phyloP scores from a whole-genome alignment of 1,140 invertebrate species.

The Drosophila arizonae region DNA sequence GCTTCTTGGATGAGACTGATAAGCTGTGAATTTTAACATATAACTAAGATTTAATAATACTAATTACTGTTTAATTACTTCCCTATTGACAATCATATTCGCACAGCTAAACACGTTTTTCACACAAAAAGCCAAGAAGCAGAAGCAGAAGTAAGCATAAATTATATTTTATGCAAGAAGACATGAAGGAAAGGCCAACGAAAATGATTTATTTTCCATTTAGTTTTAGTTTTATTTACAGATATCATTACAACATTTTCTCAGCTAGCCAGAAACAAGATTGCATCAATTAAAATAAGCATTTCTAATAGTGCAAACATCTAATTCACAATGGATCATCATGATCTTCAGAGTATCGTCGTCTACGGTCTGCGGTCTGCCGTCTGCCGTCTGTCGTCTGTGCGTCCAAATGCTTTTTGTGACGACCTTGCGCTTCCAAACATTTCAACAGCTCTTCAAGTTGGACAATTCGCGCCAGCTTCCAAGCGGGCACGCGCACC shows the following conservation, averaged over 20 bases:
- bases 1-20: no score
- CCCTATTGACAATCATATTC: slow-evolving; percentile 9
- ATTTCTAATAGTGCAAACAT: slow-evolving; percentile 25
- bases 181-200: not conserved
- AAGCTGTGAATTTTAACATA: not conserved
- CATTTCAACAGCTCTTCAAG: slow-evolving; percentile 64
- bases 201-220: not conserved
- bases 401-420: slow-evolving; percentile 21
- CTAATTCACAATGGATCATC: slow-evolving; percentile 42
- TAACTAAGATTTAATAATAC: not conserved
- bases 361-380: not conserved
- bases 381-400: not conserved
- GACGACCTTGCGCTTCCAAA: slow-evolving; percentile 65
- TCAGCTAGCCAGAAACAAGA: no score
- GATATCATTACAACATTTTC: not conserved
- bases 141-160: not conserved
- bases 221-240: not conserved
- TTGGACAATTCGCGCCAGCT: slow-evolving; percentile 41
- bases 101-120: slow-evolving; percentile 3
- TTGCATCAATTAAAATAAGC: not conserved
- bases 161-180: not conserved
- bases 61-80: slow-evolving; percentile 7
- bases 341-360: slow-evolving; percentile 30
- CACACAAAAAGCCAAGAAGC: not conserved
- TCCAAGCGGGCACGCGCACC: slow-evolving; percentile 59